Conservation (phyloP, 2,113 vertebrate species). For the Kobus ellipsiprymnus region DNA sequence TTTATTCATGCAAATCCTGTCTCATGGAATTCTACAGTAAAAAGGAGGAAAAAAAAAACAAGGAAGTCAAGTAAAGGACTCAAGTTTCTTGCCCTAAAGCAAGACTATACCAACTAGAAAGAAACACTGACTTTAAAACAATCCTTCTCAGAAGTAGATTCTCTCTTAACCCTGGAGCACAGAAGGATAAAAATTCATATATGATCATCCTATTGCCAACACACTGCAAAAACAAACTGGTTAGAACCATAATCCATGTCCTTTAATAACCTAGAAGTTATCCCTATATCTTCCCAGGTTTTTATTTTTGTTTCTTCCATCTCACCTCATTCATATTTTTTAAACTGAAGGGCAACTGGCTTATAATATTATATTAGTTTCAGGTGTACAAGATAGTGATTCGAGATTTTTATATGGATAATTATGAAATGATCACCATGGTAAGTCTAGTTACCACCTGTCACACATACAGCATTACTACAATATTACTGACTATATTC, state of each 20-base stretch:
- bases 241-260: background rate
- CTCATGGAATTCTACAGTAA: background rate
- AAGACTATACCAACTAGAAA: background rate
- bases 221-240: background rate
- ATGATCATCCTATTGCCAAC: background rate
- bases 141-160: background rate
- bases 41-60: background rate
- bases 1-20: background rate
- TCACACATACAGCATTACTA: background rate
- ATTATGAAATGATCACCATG: background rate
- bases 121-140: background rate
- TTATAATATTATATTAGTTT: background rate
- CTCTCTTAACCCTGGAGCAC: background rate
- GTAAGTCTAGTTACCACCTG: background rate
- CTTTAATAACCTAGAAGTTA: background rate
- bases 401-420: background rate
- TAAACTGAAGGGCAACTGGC: background rate
- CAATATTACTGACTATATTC: background rate
- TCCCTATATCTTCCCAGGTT: background rate
- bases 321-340: background rate
- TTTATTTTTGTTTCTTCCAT: background rate
- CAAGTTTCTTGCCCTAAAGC: background rate
- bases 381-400: background rate
- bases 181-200: background rate
- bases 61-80: background rate